Evolutionary conservation across 1,140 invertebrate species (phyloP).

Genomic region (Rhagoletis zephyria): DNA sequence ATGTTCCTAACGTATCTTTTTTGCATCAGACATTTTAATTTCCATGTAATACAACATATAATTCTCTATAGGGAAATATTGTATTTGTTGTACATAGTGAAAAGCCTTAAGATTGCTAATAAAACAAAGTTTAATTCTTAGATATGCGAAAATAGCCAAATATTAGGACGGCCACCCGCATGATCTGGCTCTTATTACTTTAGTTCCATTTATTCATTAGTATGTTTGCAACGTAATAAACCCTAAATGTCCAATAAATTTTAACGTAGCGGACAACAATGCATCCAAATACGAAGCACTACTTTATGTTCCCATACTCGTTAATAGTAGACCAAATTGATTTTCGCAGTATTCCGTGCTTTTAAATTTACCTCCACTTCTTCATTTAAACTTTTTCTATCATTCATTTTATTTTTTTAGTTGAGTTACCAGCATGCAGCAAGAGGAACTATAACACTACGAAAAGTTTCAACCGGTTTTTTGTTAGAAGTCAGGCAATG

Average conservation of each 20-base stretch:
- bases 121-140: too few relatives aligned
- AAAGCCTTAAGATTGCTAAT: too few relatives aligned
- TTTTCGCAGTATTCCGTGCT: slow-evolving; percentile 5
- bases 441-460: too few relatives aligned
- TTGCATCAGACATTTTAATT: too few relatives aligned
- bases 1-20: too few relatives aligned
- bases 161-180: too few relatives aligned
- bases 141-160: too few relatives aligned
- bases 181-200: too few relatives aligned
- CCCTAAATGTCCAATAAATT: slow-evolving; percentile 49
- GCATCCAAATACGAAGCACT: not conserved
- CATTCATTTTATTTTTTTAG: slow-evolving; percentile 23
- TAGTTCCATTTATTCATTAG: not conserved
- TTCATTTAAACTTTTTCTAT: not conserved
- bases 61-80: too few relatives aligned
- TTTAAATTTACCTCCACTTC: not conserved
- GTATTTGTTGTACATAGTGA: too few relatives aligned
- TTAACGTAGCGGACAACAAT: not conserved
- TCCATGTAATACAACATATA: too few relatives aligned
- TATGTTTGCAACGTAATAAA: slow-evolving; percentile 40
- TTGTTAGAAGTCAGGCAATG: slow-evolving; percentile 49
- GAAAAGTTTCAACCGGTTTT: slow-evolving; percentile 1
- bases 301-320: too few relatives aligned
- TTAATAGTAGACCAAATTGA: slow-evolving; percentile 34
- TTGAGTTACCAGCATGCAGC: slow-evolving; percentile 4